Evolutionary conservation across 2,888 invertebrate species (phyloP), one percentile per base, ranked within the genome.

Genomic region (Epistrophe eligans): DNA sequence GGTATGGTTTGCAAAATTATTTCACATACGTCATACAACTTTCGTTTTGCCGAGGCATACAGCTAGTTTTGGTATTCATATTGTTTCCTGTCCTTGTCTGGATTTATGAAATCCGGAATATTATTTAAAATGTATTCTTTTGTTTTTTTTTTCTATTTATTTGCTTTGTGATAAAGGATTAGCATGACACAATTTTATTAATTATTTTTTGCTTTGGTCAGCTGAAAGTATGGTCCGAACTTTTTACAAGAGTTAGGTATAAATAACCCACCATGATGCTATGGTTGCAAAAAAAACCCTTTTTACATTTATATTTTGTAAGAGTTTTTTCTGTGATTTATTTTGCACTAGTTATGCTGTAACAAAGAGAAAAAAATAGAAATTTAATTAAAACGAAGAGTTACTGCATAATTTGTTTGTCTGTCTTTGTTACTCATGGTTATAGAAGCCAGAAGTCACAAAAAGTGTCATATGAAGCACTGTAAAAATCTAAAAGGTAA

Each of bases 141-240:
- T 84, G 80, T 84, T 76, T 67, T 17, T n/a, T n/a, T n/a, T n/a
- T n/a, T n/a, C n/a, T n/a, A n/a, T n/a, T n/a, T n/a, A n/a, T n/a
- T n/a, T n/a, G n/a, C 40, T 24, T 48, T 50, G 77, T 77, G 82
- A 72, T 77, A 67, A 84, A 66, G 80, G 80, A 80, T 80, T 80
- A 84, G 80, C 80, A 66, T 66, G 76, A 80, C 84, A 80, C 80
- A 77, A 80, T n/a, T n/a, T 77, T 64, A 84, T 80, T 84, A 84
- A 84, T 84, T 84, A 84, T 84, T 76, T 84, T 84, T 80, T 67
- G 76, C 80, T 38, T 50, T 58, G 74, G 79, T 84, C 76, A 84
- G 80, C 76, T 40, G 60, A 52, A 79, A 57, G 13, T n/a, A 13
- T 57, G 40, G 40, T 50, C 40, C 11, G 50, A 28, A 28, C 17